Evolutionary conservation across 2,113 vertebrate genomes (phyloP).

Genomic region (Leptobrachium leishanense): DNA sequence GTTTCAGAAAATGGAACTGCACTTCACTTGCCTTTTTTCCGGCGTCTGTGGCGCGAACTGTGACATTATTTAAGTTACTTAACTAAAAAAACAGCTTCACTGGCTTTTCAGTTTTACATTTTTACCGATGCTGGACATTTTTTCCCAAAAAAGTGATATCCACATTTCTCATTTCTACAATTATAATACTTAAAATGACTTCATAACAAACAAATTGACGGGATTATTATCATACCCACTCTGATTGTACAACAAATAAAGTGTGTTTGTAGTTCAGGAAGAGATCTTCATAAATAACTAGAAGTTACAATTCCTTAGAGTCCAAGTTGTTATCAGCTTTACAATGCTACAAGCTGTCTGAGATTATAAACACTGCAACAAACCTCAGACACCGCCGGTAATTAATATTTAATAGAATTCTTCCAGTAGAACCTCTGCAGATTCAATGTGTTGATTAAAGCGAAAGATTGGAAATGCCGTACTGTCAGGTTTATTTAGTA

Average conservation of each 20-base stretch:
- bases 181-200: not conserved
- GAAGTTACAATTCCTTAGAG: conserved; percentile 29
- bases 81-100: too few species aligned
- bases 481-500: conserved; percentile 43
- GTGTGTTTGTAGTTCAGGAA: conserved; percentile 14
- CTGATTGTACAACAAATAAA: conserved; percentile 7
- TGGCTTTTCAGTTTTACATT: not conserved
- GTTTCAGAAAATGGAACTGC: too few species aligned
- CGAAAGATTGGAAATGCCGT: conserved; percentile 34
- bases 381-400: conserved; percentile 36
- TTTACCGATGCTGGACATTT: not conserved
- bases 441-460: conserved; percentile 49
- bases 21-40: too few species aligned
- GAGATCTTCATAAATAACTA: conserved; percentile 34
- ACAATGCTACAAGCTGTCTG: conserved; percentile 44
- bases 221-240: conserved; percentile 21
- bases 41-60: too few species aligned
- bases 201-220: not conserved
- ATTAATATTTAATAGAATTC: conserved; percentile 51
- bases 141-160: not conserved
- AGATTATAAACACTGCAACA: conserved; percentile 45
- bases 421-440: conserved; percentile 39
- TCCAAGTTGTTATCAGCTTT: conserved; percentile 37
- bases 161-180: not conserved
- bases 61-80: too few species aligned